phyloP scores from a whole-genome alignment of 2,888 invertebrate genomes.

The Apocheima hispidaria region DNA sequence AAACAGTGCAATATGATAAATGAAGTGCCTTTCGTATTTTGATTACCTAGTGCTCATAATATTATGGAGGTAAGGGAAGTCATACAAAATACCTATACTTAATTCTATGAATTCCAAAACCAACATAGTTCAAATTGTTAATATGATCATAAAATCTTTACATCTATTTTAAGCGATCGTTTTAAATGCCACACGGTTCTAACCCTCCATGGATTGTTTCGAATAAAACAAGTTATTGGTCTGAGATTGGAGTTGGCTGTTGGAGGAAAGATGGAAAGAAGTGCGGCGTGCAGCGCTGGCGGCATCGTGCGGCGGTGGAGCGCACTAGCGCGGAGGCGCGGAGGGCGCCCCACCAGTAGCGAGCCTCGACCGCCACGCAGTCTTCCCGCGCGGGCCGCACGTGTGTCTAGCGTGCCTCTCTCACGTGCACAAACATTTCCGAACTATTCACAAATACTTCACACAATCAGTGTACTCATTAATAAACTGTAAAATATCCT shows the following conservation, averaged over 20 bases:
- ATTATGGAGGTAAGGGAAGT: not conserved
- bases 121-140: conserved; percentile 7
- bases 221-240: conserved; percentile 35
- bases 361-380: conserved; percentile 81
- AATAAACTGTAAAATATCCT: conserved; percentile 51
- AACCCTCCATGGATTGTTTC: conserved; percentile 32
- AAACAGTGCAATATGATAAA: too few species aligned
- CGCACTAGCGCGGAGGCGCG: conserved; percentile 57
- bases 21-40: not conserved
- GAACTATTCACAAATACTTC: conserved; percentile 65
- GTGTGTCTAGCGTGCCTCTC: conserved; percentile 78
- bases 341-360: conserved; percentile 67
- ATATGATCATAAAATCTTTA: conserved; percentile 24
- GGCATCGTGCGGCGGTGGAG: conserved; percentile 58
- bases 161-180: conserved; percentile 15
- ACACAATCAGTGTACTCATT: conserved; percentile 63
- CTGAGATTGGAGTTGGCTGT: conserved; percentile 29
- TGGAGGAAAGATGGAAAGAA: conserved; percentile 28
- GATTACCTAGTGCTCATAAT: not conserved
- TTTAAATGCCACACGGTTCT: conserved; percentile 30
- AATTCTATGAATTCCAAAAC: conserved; percentile 8
- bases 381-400: conserved; percentile 85
- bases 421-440: conserved; percentile 66
- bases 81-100: not conserved
- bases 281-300: conserved; percentile 65